Evolutionary conservation across 2,888 invertebrate species (phyloP).

Genomic region (Drosophila emarginata): DNA sequence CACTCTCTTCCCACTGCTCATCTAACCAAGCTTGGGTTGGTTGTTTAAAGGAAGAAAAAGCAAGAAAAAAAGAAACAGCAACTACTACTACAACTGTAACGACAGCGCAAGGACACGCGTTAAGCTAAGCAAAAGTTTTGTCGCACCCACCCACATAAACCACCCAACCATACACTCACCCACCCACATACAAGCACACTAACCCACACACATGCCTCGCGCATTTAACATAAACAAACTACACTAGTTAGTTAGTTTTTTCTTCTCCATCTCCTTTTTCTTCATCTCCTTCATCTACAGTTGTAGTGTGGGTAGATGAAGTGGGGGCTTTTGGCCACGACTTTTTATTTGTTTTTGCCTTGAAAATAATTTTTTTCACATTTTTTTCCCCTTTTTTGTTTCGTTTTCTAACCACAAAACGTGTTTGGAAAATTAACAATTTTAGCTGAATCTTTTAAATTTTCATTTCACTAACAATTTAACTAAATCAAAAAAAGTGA

Average conservation of each 20-base stretch:
- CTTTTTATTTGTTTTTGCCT: conserved; percentile 35
- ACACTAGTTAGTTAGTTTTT: conserved; percentile 34
- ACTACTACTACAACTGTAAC: conserved; percentile 27
- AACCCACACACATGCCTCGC: conserved; percentile 30
- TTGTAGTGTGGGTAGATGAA: background rate
- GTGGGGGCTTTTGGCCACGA: conserved; percentile 24
- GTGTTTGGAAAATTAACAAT: conserved; percentile 65
- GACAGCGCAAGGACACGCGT: conserved; percentile 50
- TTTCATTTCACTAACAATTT: background rate
- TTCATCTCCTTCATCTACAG: background rate
- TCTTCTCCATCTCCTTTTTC: background rate
- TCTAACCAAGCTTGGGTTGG: conserved; percentile 9
- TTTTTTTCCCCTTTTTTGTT: conserved; percentile 15
- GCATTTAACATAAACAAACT: conserved; percentile 69
- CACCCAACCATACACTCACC: conserved; percentile 22
- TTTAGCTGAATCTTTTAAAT: background rate
- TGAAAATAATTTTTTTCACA: conserved; percentile 9
- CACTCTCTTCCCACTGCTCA: conserved; percentile 5
- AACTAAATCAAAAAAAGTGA: background rate
- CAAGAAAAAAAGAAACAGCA: conserved; percentile 18
- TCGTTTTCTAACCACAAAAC: conserved; percentile 36
- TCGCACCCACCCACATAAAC: conserved; percentile 41
- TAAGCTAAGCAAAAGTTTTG: conserved; percentile 65
- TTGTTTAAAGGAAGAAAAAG: conserved; percentile 62
- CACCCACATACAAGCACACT: conserved; percentile 21